Base-by-base conservation (phyloP, 2,888 invertebrate species). In the Heteropelma amictum region DNA sequence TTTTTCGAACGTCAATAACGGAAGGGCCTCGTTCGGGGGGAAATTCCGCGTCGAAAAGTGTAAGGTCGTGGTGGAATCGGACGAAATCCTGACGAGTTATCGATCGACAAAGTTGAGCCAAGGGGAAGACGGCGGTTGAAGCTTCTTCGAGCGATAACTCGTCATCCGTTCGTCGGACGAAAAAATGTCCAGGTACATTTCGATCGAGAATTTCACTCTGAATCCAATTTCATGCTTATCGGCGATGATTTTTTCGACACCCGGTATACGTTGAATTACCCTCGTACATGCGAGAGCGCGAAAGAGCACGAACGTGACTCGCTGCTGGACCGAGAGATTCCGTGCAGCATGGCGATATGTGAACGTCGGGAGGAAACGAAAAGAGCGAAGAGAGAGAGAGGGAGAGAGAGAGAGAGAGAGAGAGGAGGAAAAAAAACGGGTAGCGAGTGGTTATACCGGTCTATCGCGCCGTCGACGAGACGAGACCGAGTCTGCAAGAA, bases 361-460 rank as follows among this genome's bases (percentile, higher is more conserved):
- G 54, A 54, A 33, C 72, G 54, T 14, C 21, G 35, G 17, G 42
- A 47, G 4, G 38, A 47, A 45, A 47, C 30, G 49, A 60, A 65
- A 28, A 38, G 42, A 26, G 21, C 12, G 42, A 51, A 58, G 63
- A 56, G 63, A 61, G 49, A 49, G 23, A 56, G 28, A 42, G 33
- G 47, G 42, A 23, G 38, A 49, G 49, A 53, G 35, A 42, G 53
- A 35, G 35, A 42, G 60, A 23, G 7, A 42, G 51, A 33, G 38
- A 19, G 21, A 33, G 51, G n/a, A 47, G 35, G 17, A 51, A 58
- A 65, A 54, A 71, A 54, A 56, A 51, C 17, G 28, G 40, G 61
- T 56, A 67, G 21, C 65, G 64, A 75, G 74, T 75, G 75, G 75
- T 75, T 75, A 75, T 75, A 75, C 75, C 75, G 75, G 75, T 75